phyloP scores from a whole-genome alignment of 1,140 invertebrate genomes.

The Brachionus asplanchnoidis region DNA sequence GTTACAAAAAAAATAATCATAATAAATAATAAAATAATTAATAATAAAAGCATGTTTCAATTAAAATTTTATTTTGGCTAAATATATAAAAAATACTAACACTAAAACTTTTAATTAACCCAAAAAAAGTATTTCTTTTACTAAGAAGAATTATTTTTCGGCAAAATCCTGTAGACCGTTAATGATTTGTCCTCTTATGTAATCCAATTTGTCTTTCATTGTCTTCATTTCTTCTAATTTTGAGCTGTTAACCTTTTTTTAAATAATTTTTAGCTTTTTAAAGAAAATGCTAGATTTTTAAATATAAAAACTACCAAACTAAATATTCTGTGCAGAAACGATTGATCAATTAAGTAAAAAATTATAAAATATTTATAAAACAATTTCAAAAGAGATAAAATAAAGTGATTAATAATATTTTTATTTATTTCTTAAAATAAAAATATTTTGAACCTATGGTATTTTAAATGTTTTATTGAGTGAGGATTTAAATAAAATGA shows the following conservation, averaged over 20 bases:
- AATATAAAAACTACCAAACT: too few relatives aligned
- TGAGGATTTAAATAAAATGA: too few relatives aligned
- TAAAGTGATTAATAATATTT: background rate
- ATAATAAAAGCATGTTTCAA: background rate
- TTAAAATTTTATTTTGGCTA: background rate
- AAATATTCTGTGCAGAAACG: too few relatives aligned
- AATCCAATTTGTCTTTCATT: conserved; percentile 17
- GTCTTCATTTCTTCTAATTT: conserved; percentile 33
- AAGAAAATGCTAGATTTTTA: background rate
- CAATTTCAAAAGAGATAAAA: background rate
- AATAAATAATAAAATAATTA: too few relatives aligned
- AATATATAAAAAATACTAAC: background rate
- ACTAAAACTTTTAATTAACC: background rate
- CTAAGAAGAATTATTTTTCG: background rate
- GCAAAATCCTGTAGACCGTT: conserved; percentile 30
- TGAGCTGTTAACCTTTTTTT: conserved; percentile 23
- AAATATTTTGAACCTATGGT: too few relatives aligned
- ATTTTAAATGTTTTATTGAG: too few relatives aligned
- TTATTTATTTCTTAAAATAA: background rate
- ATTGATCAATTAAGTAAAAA: background rate
- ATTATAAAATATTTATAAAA: background rate
- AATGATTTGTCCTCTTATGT: conserved; percentile 2
- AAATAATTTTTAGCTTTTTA: too few relatives aligned
- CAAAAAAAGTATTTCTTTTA: background rate
- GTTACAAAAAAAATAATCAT: too few relatives aligned